Conservation (phyloP, 53 echinoderm and acorn worm genomes). For the Mesocentrotus franciscanus region DNA sequence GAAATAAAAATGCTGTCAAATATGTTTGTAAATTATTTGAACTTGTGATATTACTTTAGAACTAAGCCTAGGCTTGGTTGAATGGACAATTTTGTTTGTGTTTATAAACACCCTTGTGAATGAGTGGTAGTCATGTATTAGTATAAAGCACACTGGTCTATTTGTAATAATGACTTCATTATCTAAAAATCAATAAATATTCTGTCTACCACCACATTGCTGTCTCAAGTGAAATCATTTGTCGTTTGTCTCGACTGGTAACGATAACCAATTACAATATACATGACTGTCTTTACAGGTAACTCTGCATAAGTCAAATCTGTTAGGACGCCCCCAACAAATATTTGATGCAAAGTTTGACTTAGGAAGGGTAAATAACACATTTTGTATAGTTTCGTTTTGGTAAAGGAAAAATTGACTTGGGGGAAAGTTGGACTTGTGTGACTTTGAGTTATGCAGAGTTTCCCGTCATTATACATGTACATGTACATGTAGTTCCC, state of each 20-base stretch:
- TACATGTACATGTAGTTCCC: too few species aligned
- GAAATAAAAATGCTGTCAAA: background rate
- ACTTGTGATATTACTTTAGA: constrained; percentile 20
- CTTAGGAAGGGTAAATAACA: too few species aligned
- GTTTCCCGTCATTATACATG: too few species aligned
- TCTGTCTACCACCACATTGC: constrained; percentile 57
- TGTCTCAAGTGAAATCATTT: background rate
- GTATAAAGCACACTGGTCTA: background rate
- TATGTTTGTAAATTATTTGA: constrained; percentile 49
- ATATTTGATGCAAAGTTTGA: too few species aligned
- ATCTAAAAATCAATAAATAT: constrained; percentile 45
- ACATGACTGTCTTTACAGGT: too few species aligned
- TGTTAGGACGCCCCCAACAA: too few species aligned
- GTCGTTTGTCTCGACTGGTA: background rate
- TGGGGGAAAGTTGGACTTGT: too few species aligned
- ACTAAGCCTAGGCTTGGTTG: background rate
- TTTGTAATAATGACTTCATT: constrained; percentile 31
- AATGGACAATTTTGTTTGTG: constrained; percentile 40
- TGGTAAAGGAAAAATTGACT: too few species aligned
- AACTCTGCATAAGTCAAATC: too few species aligned
- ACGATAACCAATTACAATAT: too few species aligned
- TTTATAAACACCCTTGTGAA: constrained; percentile 45
- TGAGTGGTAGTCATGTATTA: constrained; percentile 40
- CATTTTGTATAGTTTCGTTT: too few species aligned
- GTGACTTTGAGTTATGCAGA: too few species aligned